Percentiles rank a stretch among this genome's conserved stretches.
phyloP scores from a whole-genome alignment of 2,888 invertebrate species.

The Callimorpha dominula region DNA sequence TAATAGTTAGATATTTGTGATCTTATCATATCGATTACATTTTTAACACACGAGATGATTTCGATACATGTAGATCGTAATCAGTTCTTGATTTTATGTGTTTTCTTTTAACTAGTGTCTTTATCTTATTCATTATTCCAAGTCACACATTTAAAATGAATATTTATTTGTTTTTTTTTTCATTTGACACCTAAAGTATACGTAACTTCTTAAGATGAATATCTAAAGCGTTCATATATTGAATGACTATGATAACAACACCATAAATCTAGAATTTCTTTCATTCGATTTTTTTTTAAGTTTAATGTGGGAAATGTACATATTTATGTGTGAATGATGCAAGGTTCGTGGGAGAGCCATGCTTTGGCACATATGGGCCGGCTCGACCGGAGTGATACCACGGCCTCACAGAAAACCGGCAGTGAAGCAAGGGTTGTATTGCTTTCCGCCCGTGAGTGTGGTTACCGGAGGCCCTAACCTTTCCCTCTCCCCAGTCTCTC shows the following conservation, averaged over 20 bases:
- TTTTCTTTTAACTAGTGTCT: constrained; percentile 22
- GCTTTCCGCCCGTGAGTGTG: too few relatives aligned
- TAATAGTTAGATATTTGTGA: constrained; percentile 26
- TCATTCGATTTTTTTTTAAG: constrained; percentile 9
- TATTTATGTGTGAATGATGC: not conserved
- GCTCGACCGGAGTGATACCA: too few relatives aligned
- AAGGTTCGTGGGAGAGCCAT: not conserved
- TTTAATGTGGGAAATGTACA: not conserved
- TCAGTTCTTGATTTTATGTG: constrained; percentile 19
- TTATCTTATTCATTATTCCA: not conserved
- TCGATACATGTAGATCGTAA: constrained; percentile 25
- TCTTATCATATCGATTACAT: constrained; percentile 42
- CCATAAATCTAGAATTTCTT: constrained; percentile 22
- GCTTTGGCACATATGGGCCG: too few relatives aligned
- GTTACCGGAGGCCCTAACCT: too few relatives aligned
- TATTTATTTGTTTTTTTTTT: constrained; percentile 43
- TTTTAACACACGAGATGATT: constrained; percentile 19
- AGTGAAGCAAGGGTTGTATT: too few relatives aligned
- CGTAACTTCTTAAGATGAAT: constrained; percentile 33
- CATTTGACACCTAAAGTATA: constrained; percentile 57
- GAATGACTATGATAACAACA: constrained; percentile 50
- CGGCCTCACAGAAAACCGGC: too few relatives aligned
- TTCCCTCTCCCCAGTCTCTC: too few relatives aligned
- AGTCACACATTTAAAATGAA: constrained; percentile 28
- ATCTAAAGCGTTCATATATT: constrained; percentile 56